These are phyloP conservation scores for Hippopotamyrus pictus DNA, from an alignment of 2,797 vertebrate species.

Conservation along the genomic window DNA sequence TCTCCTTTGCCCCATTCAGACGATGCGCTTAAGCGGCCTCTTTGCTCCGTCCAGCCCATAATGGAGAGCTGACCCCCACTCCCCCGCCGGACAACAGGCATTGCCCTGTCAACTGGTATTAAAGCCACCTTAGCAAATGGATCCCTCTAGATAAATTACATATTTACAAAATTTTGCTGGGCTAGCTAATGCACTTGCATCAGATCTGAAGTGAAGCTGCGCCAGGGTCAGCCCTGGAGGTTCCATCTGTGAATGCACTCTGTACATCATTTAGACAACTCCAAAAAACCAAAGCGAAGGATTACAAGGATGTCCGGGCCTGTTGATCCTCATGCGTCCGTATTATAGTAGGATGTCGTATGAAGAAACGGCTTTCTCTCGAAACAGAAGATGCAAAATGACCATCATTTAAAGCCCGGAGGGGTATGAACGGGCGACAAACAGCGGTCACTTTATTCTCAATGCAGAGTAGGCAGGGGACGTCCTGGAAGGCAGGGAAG, in stretches of 20 bases:
- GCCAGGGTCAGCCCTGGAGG: background rate
- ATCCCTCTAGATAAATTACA: constrained; percentile 1
- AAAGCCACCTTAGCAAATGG: constrained; percentile 26
- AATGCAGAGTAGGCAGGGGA: background rate
- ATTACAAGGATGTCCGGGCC: constrained; percentile 30
- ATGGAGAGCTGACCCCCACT: background rate
- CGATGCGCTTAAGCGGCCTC: constrained; percentile 37
- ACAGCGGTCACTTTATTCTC: constrained; percentile 36
- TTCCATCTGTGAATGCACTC: background rate
- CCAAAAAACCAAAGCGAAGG: background rate
- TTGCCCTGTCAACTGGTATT: constrained; percentile 26
- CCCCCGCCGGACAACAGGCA: background rate
- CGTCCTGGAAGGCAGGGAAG: background rate
- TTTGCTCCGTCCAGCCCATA: background rate
- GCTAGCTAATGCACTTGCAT: background rate
- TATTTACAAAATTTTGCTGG: background rate
- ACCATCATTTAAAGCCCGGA: constrained; percentile 26
- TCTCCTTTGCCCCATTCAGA: constrained; percentile 33
- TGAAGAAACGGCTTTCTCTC: constrained; percentile 20
- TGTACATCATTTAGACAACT: background rate
- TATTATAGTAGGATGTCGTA: background rate
- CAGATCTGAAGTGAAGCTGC: background rate
- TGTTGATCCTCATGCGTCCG: constrained; percentile 10
- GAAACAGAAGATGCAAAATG: constrained; percentile 35
- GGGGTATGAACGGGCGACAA: constrained; percentile 21